Evolutionary conservation across 2,888 invertebrate species (phyloP).

Genomic region (Teinopalpus imperialis): DNA sequence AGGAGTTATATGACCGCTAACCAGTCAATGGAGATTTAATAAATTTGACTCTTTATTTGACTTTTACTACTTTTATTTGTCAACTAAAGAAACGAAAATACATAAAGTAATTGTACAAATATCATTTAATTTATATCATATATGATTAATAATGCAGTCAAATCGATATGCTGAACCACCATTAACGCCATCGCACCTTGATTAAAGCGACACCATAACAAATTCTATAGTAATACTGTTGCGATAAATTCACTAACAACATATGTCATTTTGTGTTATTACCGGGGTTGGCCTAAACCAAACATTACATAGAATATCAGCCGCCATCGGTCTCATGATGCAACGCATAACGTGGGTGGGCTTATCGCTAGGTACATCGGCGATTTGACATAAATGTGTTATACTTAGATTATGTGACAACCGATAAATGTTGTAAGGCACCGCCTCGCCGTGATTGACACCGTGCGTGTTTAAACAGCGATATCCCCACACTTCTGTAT

Average conservation of each 20-base stretch:
- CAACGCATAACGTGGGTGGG: conserved; percentile 72
- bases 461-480: conserved; percentile 65
- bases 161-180: no score
- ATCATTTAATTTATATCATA: no score
- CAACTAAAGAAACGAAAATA: no score
- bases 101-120: no score
- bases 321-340: conserved; percentile 63
- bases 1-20: no score
- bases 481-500: conserved; percentile 70
- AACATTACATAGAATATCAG: conserved; percentile 41
- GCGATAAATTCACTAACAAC: conserved; percentile 38
- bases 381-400: conserved; percentile 80
- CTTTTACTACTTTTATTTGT: no score
- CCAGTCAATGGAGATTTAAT: no score
- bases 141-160: no score
- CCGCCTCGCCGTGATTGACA: conserved; percentile 78
- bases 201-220: conserved; percentile 13
- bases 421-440: conserved; percentile 77
- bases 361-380: conserved; percentile 73
- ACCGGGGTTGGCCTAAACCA: conserved; percentile 35
- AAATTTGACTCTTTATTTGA: no score
- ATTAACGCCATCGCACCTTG: no score
- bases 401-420: conserved; percentile 78
- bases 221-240: background rate
- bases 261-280: conserved; percentile 50